Evolutionary conservation across 1,140 invertebrate species (phyloP), one percentile per base, ranked within the genome.

Genomic region (Gryon sp.): DNA sequence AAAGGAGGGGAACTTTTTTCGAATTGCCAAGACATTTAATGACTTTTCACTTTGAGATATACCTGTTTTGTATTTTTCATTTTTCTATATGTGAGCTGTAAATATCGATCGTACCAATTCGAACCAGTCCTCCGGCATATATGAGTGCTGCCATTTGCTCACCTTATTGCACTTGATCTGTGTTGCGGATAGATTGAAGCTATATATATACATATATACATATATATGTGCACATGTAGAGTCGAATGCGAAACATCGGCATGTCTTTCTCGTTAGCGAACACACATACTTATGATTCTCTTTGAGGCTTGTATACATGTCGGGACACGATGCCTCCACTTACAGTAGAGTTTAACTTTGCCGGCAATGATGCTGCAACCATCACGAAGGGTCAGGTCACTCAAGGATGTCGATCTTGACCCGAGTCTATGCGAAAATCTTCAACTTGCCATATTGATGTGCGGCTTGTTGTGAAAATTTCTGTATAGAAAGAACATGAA

Each of bases 131-230:
- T 53, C 66, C 20, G 66, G 75, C 55, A 50, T 65, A 50, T 57
- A 53, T 50, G 66, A 77, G 66, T 53, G 62, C 60, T 70, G 75
- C 75, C 75, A 72, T 65, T 76, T 69, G 74, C 52, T 34, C 74
- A 59, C 72, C 45, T 68, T 68, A 48, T 66, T 66, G 74, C 74
- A 38, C 18, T 24, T 32, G 15, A 24, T 41, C 18, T 59, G 48
- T 50, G 28, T 45, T 52, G 38, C n/a, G 60, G 34, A 70, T 76
- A 62, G 60, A 63, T 65, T 50, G 50, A n/a, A n/a, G n/a, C n/a
- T n/a, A n/a, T n/a, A n/a, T n/a, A n/a, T n/a, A n/a, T n/a, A n/a
- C n/a, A n/a, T n/a, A n/a, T n/a, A n/a, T n/a, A n/a, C n/a, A n/a
- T 32, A 55, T 38, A 69, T 57, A 76, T 81, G 50, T 65, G 73